phyloP scores from a whole-genome alignment of 2,113 vertebrate genomes.

The Corythornis cristatus region DNA sequence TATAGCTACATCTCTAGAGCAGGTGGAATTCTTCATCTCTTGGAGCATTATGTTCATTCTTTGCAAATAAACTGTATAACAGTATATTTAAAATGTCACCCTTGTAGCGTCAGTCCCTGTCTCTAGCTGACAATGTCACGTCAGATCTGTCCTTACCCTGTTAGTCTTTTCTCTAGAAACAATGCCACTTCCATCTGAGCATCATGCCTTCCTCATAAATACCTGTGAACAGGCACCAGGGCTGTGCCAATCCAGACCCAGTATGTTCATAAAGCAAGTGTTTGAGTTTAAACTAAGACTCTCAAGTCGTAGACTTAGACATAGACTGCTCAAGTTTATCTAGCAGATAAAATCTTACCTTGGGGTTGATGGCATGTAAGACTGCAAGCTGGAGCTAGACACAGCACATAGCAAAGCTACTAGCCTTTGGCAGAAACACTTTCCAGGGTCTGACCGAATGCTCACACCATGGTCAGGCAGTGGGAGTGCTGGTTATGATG shows the following conservation, averaged over 20 bases:
- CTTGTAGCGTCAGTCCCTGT: not conserved
- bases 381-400: not conserved
- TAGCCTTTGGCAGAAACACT: not conserved
- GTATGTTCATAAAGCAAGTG: not conserved
- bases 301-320: too few species aligned
- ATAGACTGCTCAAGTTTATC: not conserved
- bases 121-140: not conserved
- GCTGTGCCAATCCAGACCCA: not conserved
- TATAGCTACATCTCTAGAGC: constrained; percentile 66
- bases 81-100: constrained; percentile 25
- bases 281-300: not conserved
- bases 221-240: accelerated
- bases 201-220: not conserved
- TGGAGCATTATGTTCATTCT: constrained; percentile 44
- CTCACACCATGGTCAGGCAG: not conserved
- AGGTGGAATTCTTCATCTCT: constrained; percentile 53
- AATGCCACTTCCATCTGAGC: not conserved
- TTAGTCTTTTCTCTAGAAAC: not conserved
- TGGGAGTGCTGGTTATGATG: not conserved
- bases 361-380: not conserved
- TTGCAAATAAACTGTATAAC: constrained; percentile 16
- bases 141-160: not conserved
- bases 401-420: not conserved
- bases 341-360: not conserved
- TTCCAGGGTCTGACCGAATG: not conserved